Evolutionary conservation across 2,797 vertebrate species (phyloP).

Genomic region (Microhierax caerulescens): DNA sequence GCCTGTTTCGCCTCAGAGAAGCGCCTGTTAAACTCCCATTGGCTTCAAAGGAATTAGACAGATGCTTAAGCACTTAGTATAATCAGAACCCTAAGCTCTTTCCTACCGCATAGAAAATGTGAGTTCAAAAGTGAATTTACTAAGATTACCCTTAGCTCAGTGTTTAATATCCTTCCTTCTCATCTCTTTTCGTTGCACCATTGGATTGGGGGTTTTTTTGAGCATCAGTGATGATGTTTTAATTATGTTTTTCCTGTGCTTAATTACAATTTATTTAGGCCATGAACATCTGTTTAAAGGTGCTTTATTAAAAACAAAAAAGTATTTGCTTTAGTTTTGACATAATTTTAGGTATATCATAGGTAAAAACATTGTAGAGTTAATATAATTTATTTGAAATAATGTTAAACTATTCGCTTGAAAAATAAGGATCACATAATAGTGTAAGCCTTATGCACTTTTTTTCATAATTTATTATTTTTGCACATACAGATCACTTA

Average conservation of each 20-base stretch:
- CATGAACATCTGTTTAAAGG: not conserved
- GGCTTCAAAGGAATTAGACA: not conserved
- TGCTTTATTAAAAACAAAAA: not conserved
- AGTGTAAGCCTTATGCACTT: not conserved
- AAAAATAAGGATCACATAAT: not conserved
- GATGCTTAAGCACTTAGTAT: not conserved
- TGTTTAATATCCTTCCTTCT: not conserved
- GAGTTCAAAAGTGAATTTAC: not conserved
- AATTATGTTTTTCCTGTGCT: not conserved
- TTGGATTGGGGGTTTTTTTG: not conserved
- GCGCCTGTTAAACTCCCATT: not conserved
- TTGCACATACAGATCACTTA: not conserved
- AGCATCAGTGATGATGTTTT: not conserved
- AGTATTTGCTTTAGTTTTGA: not conserved
- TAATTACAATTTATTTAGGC: not conserved
- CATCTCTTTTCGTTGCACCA: not conserved
- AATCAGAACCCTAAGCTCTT: not conserved
- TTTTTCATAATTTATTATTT: not conserved
- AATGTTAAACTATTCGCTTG: not conserved
- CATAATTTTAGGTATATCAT: not conserved
- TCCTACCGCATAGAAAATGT: not conserved
- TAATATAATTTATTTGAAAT: not conserved
- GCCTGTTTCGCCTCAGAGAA: not conserved
- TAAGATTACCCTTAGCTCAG: not conserved
- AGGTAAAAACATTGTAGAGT: not conserved